phyloP scores from a whole-genome alignment of 2,888 invertebrate species.

The Hyalella azteca region DNA sequence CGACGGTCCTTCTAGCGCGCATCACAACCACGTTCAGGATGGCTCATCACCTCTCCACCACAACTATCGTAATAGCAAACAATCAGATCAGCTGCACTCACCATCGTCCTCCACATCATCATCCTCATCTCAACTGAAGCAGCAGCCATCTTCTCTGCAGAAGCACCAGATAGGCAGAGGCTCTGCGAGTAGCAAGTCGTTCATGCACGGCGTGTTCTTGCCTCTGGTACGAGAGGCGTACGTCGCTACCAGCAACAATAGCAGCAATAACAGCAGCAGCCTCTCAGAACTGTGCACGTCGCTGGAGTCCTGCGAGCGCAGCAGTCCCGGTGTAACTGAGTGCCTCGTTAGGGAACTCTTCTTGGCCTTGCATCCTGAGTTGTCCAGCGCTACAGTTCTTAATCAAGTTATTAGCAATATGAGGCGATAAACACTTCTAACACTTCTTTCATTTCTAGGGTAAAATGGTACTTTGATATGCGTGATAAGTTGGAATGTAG shows the following conservation, averaged over 20 bases:
- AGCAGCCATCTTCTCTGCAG: slow-evolving; percentile 4
- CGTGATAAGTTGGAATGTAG: not conserved
- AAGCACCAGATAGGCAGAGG: not conserved
- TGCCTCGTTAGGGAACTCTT: not conserved
- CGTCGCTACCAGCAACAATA: slow-evolving; percentile 1
- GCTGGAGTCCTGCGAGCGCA: slow-evolving; percentile 36
- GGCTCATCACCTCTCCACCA: not conserved
- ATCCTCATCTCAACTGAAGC: not conserved
- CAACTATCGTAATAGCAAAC: slow-evolving; percentile 9
- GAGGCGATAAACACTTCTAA: slow-evolving; percentile 13
- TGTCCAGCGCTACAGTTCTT: not conserved
- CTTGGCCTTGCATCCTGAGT: slow-evolving; percentile 12
- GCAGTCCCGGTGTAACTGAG: slow-evolving; percentile 30
- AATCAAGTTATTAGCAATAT: slow-evolving; percentile 31
- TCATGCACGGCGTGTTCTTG: slow-evolving; percentile 20
- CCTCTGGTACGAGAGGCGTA: slow-evolving; percentile 20
- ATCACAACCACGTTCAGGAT: not conserved
- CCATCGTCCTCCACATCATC: slow-evolving; percentile 15
- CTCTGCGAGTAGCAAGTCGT: not conserved
- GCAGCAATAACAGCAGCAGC: not conserved
- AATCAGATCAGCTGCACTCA: not conserved
- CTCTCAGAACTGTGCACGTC: slow-evolving; percentile 13
- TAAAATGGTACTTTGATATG: not conserved
- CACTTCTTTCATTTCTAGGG: not conserved
- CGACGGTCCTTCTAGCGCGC: no score